Base-by-base conservation (phyloP, 2,113 vertebrate genomes). In the Ctenomys sociabilis region DNA sequence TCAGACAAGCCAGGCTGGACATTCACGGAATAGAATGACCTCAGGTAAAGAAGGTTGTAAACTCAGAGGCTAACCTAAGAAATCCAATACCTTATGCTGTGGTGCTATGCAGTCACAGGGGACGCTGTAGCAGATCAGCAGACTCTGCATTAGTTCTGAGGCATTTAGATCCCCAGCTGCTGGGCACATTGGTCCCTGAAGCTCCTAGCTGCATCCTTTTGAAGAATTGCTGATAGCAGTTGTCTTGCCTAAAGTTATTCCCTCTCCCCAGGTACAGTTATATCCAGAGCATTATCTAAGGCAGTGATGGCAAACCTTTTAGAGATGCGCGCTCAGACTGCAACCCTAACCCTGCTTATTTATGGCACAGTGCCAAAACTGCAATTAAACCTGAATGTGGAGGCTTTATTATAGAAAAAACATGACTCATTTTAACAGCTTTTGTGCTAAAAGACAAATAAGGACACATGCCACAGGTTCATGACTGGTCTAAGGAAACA, bases 181-280 rank as follows among this genome's bases (percentile, higher is more conserved):
- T 54, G 32, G n/a, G 13, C 40, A 32, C 85, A 17, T 35, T 61
- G 82, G 30, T 35, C 32, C 63, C 90, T 72, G 81, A 30, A 45
- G 6, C 26, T 97, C 30, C 54, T 19, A 57, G 32, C 57, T 88
- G 43, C 12, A 77, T 45, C 52, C 2, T 43, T 64, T 61, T 54
- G 37, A 49, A 70, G 68, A 96, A 85, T 57, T 94, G 28, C 43
- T 66, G 32, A 88, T 81, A 66, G n/a, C 30, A 66, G 7, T 88
- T 93, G 30, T 54, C 75, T 92, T 92, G 14, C 59, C 61, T 13
- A 63, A 52, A 72, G 30, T 94, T 90, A 84, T 81, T 95, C 8
- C 40, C 45, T 64, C 77, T 63, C 2, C 43, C 32, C 16, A 21
- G 54, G 22, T n/a, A 90, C 32, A 91, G 7, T 17, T 17, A 52